Conservation (phyloP, 2,888 invertebrate genomes). For the Apamea epomidion region DNA sequence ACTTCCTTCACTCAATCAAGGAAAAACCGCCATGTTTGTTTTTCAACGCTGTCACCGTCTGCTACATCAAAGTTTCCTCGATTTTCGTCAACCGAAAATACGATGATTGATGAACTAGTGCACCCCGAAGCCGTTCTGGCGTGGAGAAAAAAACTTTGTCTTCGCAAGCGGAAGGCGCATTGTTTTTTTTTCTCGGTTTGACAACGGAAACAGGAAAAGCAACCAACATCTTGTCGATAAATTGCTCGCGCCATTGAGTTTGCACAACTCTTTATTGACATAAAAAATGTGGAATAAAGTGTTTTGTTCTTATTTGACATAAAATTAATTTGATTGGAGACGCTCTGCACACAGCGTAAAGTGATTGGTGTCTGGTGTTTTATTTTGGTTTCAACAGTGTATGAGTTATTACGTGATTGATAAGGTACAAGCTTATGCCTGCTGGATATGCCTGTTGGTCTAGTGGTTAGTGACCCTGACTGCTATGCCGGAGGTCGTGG, state of each 20-base stretch:
- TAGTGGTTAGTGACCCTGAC: too few species aligned
- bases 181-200: conserved; percentile 50
- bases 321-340: conserved; percentile 24
- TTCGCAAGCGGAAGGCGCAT: conserved; percentile 53
- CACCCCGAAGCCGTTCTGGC: conserved; percentile 61
- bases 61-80: conserved; percentile 58
- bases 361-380: neutral
- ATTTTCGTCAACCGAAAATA: conserved; percentile 60
- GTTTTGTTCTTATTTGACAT: conserved; percentile 23
- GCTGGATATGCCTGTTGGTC: too few species aligned
- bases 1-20: conserved; percentile 35
- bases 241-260: conserved; percentile 51
- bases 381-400: neutral
- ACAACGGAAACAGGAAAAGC: conserved; percentile 46
- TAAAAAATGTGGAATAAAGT: conserved; percentile 26
- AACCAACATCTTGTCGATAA: conserved; percentile 57
- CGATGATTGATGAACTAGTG: conserved; percentile 66
- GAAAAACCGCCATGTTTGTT: conserved; percentile 54
- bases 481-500: too few species aligned
- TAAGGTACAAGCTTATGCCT: too few species aligned
- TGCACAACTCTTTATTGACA: conserved; percentile 52
- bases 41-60: conserved; percentile 51
- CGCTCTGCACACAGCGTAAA: neutral
- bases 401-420: neutral
- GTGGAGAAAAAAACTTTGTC: conserved; percentile 59